A percentile compares a stretch with the other conserved stretches of the same genome.
These are phyloP conservation scores for Leistus spinibarbis DNA, from an alignment of 2,888 invertebrate genomes.

Conservation along the genomic window DNA sequence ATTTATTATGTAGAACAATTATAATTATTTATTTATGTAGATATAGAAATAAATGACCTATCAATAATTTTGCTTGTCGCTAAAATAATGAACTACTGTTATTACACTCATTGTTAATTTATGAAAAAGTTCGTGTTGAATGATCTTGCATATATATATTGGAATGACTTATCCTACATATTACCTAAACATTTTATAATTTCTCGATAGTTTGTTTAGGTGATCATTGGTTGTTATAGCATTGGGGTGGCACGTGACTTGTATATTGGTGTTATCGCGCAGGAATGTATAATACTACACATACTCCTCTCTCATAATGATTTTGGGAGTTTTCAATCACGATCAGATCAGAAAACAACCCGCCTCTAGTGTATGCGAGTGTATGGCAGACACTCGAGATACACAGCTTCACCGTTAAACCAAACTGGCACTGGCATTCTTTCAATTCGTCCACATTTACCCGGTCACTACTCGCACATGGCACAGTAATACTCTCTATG, in stretches of 20 bases:
- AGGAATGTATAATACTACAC: slow-evolving; percentile 27
- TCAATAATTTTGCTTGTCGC: not conserved
- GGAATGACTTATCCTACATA: slow-evolving; percentile 1
- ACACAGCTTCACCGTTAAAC: slow-evolving; percentile 12
- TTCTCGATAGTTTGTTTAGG: slow-evolving; percentile 23
- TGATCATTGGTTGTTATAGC: slow-evolving; percentile 28
- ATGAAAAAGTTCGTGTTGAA: slow-evolving; percentile 11
- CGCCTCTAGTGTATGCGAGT: slow-evolving; percentile 38
- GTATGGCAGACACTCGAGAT: slow-evolving; percentile 38
- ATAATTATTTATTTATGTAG: not conserved
- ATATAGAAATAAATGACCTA: not conserved
- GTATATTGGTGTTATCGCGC: slow-evolving; percentile 1
- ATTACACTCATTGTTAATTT: not conserved
- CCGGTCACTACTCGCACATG: slow-evolving; percentile 13
- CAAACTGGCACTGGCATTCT: not conserved
- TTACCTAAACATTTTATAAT: not conserved
- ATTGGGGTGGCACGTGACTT: slow-evolving; percentile 32
- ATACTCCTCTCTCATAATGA: not conserved
- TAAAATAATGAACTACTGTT: not conserved
- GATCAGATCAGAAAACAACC: slow-evolving; percentile 15
- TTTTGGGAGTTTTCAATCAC: not conserved
- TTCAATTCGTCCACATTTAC: not conserved
- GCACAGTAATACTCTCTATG: not conserved
- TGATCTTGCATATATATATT: slow-evolving; percentile 2
- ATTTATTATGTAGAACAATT: no score